phyloP scores from a whole-genome alignment of 2,888 invertebrate species.

The Deilephila porcellus region DNA sequence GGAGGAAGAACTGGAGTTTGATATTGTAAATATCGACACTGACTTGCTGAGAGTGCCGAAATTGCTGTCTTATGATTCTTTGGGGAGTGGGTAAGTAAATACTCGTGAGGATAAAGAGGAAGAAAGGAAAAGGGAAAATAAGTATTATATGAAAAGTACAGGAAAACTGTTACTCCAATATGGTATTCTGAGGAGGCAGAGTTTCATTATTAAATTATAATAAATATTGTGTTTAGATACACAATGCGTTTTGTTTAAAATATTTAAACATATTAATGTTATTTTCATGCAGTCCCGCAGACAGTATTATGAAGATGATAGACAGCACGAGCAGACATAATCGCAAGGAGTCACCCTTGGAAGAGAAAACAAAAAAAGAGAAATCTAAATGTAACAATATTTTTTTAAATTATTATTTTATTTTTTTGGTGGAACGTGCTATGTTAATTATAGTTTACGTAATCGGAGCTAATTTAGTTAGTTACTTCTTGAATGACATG shows the following conservation, averaged over 20 bases:
- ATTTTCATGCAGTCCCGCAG: slow-evolving; percentile 42
- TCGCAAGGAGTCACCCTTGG: slow-evolving; percentile 21
- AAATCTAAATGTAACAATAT: slow-evolving; percentile 38
- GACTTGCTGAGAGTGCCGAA: slow-evolving; percentile 62
- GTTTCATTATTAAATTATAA: too few species aligned
- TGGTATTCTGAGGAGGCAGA: too few species aligned
- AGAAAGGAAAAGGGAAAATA: too few species aligned
- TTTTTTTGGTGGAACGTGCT: background rate
- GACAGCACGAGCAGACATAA: slow-evolving; percentile 35
- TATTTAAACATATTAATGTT: background rate
- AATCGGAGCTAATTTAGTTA: too few species aligned
- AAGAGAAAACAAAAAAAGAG: slow-evolving; percentile 41
- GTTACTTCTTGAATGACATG: too few species aligned
- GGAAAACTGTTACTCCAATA: too few species aligned
- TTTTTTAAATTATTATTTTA: too few species aligned
- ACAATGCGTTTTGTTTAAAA: background rate
- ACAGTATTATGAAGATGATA: slow-evolving; percentile 47
- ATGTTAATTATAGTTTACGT: too few species aligned
- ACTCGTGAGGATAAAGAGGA: too few species aligned
- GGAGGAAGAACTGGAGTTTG: slow-evolving; percentile 81
- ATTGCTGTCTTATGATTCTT: slow-evolving; percentile 53
- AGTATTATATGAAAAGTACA: too few species aligned
- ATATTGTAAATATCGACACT: slow-evolving; percentile 73
- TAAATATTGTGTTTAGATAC: too few species aligned
- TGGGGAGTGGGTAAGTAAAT: slow-evolving; percentile 45